Evolutionary conservation across 1,140 invertebrate species (phyloP).

Genomic region (Arctopsyche grandis): DNA sequence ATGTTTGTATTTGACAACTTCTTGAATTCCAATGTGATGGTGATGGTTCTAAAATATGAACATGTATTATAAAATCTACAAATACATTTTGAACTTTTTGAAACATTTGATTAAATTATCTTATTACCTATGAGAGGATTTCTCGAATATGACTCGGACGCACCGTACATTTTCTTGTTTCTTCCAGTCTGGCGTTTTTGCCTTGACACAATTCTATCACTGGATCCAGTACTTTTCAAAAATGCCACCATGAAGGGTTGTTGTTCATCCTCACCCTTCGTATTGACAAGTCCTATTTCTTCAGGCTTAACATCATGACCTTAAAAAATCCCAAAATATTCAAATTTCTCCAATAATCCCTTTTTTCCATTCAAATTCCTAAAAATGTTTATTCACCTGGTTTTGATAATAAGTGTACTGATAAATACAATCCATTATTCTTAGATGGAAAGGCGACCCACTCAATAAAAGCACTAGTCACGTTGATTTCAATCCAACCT

Average conservation of each 20-base stretch:
- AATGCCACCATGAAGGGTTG: conserved; percentile 92
- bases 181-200: conserved; percentile 65
- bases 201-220: conserved; percentile 62
- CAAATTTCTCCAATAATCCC: not conserved
- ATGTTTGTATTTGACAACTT: conserved; percentile 87
- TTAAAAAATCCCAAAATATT: conserved; percentile 53
- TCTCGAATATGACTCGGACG: conserved; percentile 66
- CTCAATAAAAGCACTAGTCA: conserved; percentile 75
- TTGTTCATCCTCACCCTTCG: conserved; percentile 79
- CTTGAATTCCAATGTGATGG: conserved; percentile 65
- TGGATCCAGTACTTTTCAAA: conserved; percentile 71
- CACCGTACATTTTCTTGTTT: conserved; percentile 59
- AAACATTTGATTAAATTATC: too few species aligned
- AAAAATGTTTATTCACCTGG: conserved; percentile 67
- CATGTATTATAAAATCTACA: not conserved
- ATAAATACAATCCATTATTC: conserved; percentile 92
- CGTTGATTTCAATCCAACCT: conserved; percentile 84
- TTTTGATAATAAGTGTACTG: conserved; percentile 76
- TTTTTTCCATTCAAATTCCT: not conserved
- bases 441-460: conserved; percentile 82
- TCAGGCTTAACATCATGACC: conserved; percentile 84
- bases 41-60: conserved; percentile 58
- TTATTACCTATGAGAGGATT: conserved; percentile 73
- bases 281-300: conserved; percentile 83
- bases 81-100: too few species aligned